Conservation (phyloP, 1,140 invertebrate species). For the Diprion similis region DNA sequence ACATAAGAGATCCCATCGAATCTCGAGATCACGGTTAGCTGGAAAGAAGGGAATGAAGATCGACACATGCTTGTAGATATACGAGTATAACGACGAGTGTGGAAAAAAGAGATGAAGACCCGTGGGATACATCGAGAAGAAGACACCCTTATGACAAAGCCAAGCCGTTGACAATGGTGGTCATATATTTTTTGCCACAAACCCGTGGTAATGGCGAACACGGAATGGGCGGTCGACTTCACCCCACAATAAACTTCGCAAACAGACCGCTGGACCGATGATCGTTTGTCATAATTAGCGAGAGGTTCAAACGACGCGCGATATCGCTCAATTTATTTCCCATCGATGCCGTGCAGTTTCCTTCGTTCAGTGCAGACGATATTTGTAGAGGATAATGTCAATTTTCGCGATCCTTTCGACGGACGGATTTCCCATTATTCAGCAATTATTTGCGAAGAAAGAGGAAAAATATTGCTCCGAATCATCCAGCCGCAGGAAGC, state of each 20-base stretch:
- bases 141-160: conserved; percentile 11
- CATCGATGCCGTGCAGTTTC: not conserved
- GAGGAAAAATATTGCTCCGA: too few species aligned
- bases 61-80: too few species aligned
- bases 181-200: conserved; percentile 37
- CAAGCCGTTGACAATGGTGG: conserved; percentile 10
- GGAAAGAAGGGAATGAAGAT: not conserved
- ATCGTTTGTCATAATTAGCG: conserved; percentile 4
- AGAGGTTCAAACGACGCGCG: not conserved
- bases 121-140: conserved; percentile 4
- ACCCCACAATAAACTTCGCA: conserved; percentile 45
- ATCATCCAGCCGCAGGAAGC: too few species aligned
- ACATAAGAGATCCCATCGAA: too few species aligned
- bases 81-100: too few species aligned
- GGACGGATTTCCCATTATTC: not conserved
- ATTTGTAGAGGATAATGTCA: not conserved
- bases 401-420: not conserved
- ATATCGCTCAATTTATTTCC: not conserved
- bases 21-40: not conserved
- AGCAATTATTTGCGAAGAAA: too few species aligned
- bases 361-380: not conserved
- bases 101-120: not conserved
- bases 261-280: conserved; percentile 34
- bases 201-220: conserved; percentile 39
- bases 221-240: conserved; percentile 44